These are phyloP conservation scores for Blennius ocellaris DNA, from an alignment of 2,113 vertebrate genomes.

Conservation along the genomic window DNA sequence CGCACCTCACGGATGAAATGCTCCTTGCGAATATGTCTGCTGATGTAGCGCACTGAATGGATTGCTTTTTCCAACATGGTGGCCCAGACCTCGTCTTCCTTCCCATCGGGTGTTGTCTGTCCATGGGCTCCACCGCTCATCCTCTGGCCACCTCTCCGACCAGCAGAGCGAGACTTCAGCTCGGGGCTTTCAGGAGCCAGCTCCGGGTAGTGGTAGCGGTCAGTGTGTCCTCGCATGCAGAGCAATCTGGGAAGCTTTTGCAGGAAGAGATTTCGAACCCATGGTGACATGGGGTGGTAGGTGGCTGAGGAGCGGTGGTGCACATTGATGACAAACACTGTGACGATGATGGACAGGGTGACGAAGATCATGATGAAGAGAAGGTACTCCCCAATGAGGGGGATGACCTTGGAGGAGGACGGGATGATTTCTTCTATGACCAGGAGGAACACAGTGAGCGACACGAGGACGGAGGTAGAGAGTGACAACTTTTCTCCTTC, in stretches of 20 bases:
- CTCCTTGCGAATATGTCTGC: slow-evolving; percentile 93
- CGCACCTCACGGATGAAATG: slow-evolving; percentile 93
- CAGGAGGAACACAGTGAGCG: slow-evolving; percentile 96
- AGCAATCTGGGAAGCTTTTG: slow-evolving; percentile 90
- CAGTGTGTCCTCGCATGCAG: slow-evolving; percentile 92
- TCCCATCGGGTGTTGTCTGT: slow-evolving; percentile 79
- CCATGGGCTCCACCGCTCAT: slow-evolving; percentile 31
- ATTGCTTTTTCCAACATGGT: slow-evolving; percentile 93
- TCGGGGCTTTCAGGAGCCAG: slow-evolving; percentile 79
- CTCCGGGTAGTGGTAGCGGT: slow-evolving; percentile 89
- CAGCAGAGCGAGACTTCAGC: slow-evolving; percentile 76
- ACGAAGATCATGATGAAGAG: slow-evolving; percentile 99
- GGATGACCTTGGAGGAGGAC: slow-evolving; percentile 97
- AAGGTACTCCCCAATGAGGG: slow-evolving; percentile 95
- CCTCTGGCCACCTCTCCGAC: slow-evolving; percentile 61
- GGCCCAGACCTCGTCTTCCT: slow-evolving; percentile 87
- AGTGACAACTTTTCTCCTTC: slow-evolving; percentile 97
- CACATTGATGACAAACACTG: slow-evolving; percentile 96
- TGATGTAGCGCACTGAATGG: slow-evolving; percentile 94
- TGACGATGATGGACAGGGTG: slow-evolving; percentile 95
- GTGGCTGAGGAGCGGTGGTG: slow-evolving; percentile 95
- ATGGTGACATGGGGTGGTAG: slow-evolving; percentile 97
- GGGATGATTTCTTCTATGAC: slow-evolving; percentile 99
- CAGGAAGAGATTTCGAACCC: slow-evolving; percentile 94
- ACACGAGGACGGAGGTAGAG: slow-evolving; percentile 95